Conservation (phyloP, 2,888 invertebrate species). For the Andrena hattorfiana region DNA sequence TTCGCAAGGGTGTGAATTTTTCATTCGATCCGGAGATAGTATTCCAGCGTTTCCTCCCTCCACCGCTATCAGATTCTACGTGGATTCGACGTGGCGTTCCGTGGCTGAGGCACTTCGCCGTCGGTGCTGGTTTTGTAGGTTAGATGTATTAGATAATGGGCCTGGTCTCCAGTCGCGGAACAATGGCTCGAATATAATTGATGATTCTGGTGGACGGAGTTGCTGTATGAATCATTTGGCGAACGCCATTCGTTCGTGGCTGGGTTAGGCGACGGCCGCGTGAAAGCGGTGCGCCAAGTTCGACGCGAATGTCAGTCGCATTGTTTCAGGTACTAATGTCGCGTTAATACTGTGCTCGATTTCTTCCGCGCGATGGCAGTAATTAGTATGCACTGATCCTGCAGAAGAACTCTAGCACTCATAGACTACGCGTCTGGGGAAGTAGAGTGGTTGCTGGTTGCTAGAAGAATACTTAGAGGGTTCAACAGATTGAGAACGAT, state of each 20-base stretch:
- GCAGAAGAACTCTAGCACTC: neutral
- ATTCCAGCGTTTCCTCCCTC: slow-evolving; percentile 1
- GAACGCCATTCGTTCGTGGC: slow-evolving; percentile 35
- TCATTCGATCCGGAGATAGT: neutral
- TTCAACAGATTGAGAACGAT: too few species aligned
- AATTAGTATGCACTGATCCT: slow-evolving; percentile 29
- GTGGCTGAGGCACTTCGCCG: slow-evolving; percentile 4
- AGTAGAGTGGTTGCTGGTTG: too few species aligned
- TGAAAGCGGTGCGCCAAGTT: slow-evolving; percentile 50
- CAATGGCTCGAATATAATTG: slow-evolving; percentile 67
- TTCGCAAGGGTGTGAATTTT: slow-evolving; percentile 23
- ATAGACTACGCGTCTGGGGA: neutral
- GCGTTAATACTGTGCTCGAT: slow-evolving; percentile 1
- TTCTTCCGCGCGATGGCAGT: neutral
- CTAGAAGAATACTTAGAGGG: too few species aligned
- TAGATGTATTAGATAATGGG: slow-evolving; percentile 59
- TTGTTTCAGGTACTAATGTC: slow-evolving; percentile 30
- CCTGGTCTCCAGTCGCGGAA: slow-evolving; percentile 52
- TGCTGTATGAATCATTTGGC: slow-evolving; percentile 60
- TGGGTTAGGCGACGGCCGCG: slow-evolving; percentile 50
- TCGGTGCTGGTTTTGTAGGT: slow-evolving; percentile 46
- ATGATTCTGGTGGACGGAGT: slow-evolving; percentile 53
- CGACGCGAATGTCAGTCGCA: slow-evolving; percentile 46
- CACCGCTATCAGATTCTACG: slow-evolving; percentile 54
- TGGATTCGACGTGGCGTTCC: slow-evolving; percentile 18